These are phyloP conservation scores for Arothron firmamentum DNA, from an alignment of 2,113 vertebrate species.

Conservation along the genomic window DNA sequence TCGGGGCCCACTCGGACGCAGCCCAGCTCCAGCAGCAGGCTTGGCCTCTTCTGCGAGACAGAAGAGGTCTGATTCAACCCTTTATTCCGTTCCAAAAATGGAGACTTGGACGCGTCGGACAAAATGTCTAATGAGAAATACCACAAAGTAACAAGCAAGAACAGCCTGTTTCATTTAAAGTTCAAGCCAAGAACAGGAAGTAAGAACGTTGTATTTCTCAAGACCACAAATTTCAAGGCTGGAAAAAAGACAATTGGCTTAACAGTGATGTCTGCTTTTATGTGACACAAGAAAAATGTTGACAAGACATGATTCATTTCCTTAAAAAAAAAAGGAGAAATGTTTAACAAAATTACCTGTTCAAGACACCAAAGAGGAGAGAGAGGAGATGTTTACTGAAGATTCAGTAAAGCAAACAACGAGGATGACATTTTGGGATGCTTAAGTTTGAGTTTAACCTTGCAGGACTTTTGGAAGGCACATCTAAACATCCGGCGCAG, in stretches of 20 bases:
- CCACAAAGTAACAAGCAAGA: constrained; percentile 65
- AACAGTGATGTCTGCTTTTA: background rate
- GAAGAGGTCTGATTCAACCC: constrained; percentile 64
- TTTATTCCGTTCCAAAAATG: constrained; percentile 59
- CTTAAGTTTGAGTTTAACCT: constrained; percentile 83
- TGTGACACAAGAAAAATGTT: background rate
- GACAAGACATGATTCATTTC: background rate
- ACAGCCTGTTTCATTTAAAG: constrained; percentile 51
- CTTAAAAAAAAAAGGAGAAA: background rate
- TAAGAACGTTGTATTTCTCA: constrained; percentile 35
- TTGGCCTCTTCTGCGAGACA: constrained; percentile 72
- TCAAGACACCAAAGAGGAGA: constrained; percentile 13
- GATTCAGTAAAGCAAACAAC: constrained; percentile 33
- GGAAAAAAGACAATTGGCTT: background rate
- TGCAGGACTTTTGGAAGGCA: constrained; percentile 84
- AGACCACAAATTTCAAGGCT: constrained; percentile 10
- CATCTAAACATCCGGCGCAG: constrained; percentile 72
- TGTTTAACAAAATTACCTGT: background rate
- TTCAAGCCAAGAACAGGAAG: constrained; percentile 38
- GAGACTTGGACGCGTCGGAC: constrained; percentile 59
- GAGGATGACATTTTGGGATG: constrained; percentile 59
- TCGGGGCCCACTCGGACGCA: constrained; percentile 72
- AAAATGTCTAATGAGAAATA: constrained; percentile 60
- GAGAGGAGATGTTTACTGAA: constrained; percentile 22
- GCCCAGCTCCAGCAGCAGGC: constrained; percentile 74